Evolutionary conservation across 2,888 invertebrate genomes (phyloP), one percentile per base, ranked within the genome.

Genomic region (Amphimallon solstitiale): DNA sequence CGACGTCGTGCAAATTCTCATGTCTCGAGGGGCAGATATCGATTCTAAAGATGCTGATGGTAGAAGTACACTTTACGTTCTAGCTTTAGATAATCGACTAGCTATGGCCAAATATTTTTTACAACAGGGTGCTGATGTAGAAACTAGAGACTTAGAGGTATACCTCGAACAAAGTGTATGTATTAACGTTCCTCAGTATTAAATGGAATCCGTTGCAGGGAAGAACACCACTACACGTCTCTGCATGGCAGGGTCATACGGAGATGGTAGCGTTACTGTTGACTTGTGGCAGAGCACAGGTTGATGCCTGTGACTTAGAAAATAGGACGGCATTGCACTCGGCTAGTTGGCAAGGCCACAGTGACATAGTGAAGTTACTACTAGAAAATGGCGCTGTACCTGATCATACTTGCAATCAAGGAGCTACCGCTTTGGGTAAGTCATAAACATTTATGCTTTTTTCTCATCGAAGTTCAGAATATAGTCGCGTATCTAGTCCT

Each of bases 271-370:
- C 92, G 68, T 82, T 95, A 29, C 63, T 73, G 21, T 86, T 97
- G 52, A 89, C 89, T 73, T 76, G 73, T 82, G 93, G 92, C n/a
- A 89, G 90, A 60, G 95, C 96, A 1, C 87, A 90, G 74, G 93
- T 96, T 0, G 95, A 97, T 80, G 94, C 94, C 0, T 90, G 92
- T 70, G 96, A 96, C 83, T 87, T 92, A 70, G 95, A 95, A 81
- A 89, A 89, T 70, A 87, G 97, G 66, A 95, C 96, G 0, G 94
- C 97, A 0, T 84, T 97, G 69, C 97, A 97, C 84, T 95, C 95
- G 35, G 97, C 97, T 12, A 93, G 96, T 59, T 97, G 97, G 97
- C 94, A 97, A 79, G 97, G 97, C 0, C 94, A 97, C 76, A 88
- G 90, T 38, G 88, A 89, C 52, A 94, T 94, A 40, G 94, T 97